These are phyloP conservation scores for Enteromius treurensis DNA, from an alignment of 2,797 vertebrate genomes.

Conservation along the genomic window DNA sequence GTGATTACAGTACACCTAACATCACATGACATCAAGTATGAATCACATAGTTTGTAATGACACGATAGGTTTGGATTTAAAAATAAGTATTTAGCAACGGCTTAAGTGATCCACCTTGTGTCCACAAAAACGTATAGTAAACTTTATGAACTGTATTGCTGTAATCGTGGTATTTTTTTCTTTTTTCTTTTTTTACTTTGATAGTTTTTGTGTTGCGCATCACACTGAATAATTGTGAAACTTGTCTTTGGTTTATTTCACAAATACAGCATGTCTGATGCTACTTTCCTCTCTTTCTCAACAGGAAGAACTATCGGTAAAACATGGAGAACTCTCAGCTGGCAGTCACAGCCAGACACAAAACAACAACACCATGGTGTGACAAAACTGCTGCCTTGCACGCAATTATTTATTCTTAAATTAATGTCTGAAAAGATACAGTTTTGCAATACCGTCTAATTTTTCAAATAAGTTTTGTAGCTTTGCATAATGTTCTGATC, in stretches of 20 bases:
- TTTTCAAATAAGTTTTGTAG: background rate
- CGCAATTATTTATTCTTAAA: conserved; percentile 1
- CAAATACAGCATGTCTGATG: background rate
- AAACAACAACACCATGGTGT: conserved; percentile 31
- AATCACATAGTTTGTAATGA: background rate
- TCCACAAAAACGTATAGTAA: background rate
- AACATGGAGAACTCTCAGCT: conserved; percentile 15
- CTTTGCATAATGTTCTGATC: background rate
- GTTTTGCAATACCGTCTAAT: background rate
- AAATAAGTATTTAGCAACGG: background rate
- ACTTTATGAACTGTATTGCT: background rate
- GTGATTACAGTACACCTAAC: background rate
- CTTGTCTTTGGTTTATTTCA: conserved; percentile 1
- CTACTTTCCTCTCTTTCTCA: conserved; percentile 10
- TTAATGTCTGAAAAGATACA: background rate
- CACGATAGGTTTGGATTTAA: background rate
- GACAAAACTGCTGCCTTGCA: background rate
- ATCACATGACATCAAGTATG: background rate
- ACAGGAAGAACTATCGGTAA: conserved; percentile 18
- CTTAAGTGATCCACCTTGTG: background rate
- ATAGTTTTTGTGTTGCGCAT: background rate
- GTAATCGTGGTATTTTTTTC: background rate
- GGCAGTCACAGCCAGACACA: conserved; percentile 11
- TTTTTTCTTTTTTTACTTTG: background rate
- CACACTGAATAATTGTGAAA: background rate